Percentiles rank a stretch among this genome's conserved stretches.
Conservation (phyloP, 2,113 vertebrate species). For the Tichodroma muraria region DNA sequence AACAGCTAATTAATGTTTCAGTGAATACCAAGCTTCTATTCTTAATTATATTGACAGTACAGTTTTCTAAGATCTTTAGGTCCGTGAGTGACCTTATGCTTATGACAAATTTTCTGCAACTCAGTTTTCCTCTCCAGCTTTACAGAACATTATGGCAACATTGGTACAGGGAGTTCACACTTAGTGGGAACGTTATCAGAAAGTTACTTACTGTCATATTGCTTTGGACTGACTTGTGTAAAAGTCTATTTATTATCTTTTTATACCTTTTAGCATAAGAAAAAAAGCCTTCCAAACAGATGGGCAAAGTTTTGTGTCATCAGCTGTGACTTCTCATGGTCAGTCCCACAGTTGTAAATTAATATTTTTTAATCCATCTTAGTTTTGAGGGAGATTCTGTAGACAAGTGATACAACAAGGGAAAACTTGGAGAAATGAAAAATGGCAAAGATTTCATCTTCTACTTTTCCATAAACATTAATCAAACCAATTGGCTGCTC, state of each 20-base stretch:
- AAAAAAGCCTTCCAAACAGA: background rate
- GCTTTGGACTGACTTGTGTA: background rate
- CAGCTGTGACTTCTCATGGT: background rate
- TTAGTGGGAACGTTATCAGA: background rate
- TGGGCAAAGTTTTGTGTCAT: background rate
- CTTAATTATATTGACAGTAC: background rate
- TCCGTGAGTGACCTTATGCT: background rate
- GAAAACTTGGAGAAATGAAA: background rate
- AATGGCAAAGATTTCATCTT: background rate
- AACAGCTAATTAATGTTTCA: background rate
- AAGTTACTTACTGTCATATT: background rate
- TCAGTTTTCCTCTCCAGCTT: background rate
- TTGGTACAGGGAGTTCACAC: background rate
- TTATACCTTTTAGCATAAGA: background rate
- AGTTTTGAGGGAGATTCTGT: background rate
- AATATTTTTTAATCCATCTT: background rate
- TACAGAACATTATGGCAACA: background rate
- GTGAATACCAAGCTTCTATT: slow-evolving; percentile 32
- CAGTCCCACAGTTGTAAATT: background rate
- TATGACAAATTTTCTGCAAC: background rate
- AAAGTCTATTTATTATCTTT: background rate
- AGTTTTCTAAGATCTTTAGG: background rate
- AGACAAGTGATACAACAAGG: background rate
- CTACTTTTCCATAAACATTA: background rate
- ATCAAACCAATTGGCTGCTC: background rate